Percentiles rank a stretch among this genome's conserved stretches.
Conservation (phyloP, 64 coral and sea anemone genomes). For the Acropora yongei region DNA sequence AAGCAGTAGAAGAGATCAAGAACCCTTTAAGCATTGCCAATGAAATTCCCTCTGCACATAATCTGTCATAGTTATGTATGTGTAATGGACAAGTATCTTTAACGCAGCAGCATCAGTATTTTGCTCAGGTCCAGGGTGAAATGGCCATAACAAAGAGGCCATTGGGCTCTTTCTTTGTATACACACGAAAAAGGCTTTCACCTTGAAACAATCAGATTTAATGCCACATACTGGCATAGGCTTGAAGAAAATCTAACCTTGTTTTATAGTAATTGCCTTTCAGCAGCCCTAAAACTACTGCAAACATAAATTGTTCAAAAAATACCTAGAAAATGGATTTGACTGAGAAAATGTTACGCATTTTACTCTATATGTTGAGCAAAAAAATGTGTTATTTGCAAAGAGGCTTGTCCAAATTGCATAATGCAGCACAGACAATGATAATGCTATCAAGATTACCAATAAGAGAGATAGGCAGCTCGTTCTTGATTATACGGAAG, state of each 20-base stretch:
- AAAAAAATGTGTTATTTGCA: neutral
- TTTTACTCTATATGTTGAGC: too few species aligned
- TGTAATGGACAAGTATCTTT: constrained; percentile 42
- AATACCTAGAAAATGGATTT: constrained; percentile 26
- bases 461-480: constrained; percentile 57
- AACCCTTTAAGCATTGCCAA: constrained; percentile 54
- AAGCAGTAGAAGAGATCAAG: constrained; percentile 48
- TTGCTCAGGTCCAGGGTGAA: constrained; percentile 71
- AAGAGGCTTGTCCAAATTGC: constrained; percentile 45
- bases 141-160: constrained; percentile 56
- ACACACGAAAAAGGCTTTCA: constrained; percentile 73
- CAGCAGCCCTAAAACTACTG: constrained; percentile 36
- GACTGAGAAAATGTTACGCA: constrained; percentile 15
- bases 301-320: constrained; percentile 32
- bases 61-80: constrained; percentile 67
- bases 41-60: constrained; percentile 56
- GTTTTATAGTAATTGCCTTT: constrained; percentile 70
- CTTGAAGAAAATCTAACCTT: constrained; percentile 65
- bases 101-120: constrained; percentile 61
- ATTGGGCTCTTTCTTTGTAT: constrained; percentile 74
- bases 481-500: constrained; percentile 42
- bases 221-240: constrained; percentile 56
- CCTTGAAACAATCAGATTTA: constrained; percentile 55
- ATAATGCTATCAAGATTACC: constrained; percentile 60
- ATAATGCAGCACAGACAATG: constrained; percentile 38